Evolutionary conservation across 1,140 invertebrate genomes (phyloP).

Genomic region (Papilio polytes): DNA sequence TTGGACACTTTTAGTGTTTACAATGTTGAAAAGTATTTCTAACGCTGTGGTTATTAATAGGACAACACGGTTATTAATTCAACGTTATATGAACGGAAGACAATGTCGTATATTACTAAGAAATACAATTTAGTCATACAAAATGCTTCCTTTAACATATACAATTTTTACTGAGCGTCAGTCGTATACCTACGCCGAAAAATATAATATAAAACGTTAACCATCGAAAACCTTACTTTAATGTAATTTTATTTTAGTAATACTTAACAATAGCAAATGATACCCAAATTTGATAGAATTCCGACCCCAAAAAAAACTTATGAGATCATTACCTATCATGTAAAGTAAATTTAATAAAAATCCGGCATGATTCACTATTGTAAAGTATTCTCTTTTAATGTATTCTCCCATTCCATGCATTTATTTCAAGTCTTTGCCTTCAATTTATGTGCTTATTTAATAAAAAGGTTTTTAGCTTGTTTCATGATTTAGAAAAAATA

Average conservation of each 20-base stretch:
- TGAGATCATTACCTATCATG: too few species aligned
- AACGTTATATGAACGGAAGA: not conserved
- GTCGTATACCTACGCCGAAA: not conserved
- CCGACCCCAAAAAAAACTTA: too few species aligned
- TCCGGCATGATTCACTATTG: too few species aligned
- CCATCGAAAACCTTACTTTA: too few species aligned
- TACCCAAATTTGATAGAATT: too few species aligned
- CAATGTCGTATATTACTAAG: not conserved
- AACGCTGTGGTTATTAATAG: constrained; percentile 1
- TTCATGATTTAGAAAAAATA: too few species aligned
- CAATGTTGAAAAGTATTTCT: constrained; percentile 5
- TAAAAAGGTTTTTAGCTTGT: too few species aligned
- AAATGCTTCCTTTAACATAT: not conserved
- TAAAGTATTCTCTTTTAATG: too few species aligned
- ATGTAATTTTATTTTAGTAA: not conserved
- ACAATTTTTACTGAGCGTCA: not conserved
- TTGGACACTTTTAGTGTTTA: not conserved
- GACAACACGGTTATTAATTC: not conserved
- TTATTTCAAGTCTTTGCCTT: not conserved
- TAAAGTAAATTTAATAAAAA: too few species aligned
- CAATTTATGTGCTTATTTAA: too few species aligned
- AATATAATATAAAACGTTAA: too few species aligned
- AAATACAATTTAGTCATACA: not conserved
- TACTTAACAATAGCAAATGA: too few species aligned
- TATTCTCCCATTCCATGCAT: not conserved